Evolutionary conservation across 2,113 vertebrate species (phyloP), one percentile per base, ranked within the genome.

Genomic region (Cettia cetti): DNA sequence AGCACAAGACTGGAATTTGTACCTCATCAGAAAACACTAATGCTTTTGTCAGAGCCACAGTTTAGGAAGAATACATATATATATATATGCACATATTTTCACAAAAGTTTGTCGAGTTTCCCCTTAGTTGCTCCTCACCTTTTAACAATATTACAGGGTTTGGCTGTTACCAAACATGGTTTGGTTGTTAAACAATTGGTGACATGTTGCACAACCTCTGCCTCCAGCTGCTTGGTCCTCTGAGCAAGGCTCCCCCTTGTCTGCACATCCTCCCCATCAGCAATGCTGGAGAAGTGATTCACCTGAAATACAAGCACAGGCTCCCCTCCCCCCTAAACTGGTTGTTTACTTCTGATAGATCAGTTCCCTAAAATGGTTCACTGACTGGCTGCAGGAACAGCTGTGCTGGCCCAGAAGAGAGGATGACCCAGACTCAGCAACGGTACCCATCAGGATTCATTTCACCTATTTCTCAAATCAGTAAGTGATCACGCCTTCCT

Each of bases 321-420:
- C 17, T 83, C 47, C 69, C 89, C 80, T 74, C 68, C 76, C 82
- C 56, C 20, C 10, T 11, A 53, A 88, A 63, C 6, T 9, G 4
- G 35, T 79, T 78, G 80, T 61, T 82, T 83, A 50, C 26, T 70
- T 86, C 64, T 60, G 52, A 86, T 77, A 83, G 56, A 50, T 95
- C 89, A 95, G 72, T 95, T 97, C 95, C 95, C 60, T 92, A 92
- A 89, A 95, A 91, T 40, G 91, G 64, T 93, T 96, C 80, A 52
- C 42, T 90, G 91, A 45, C 80, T 54, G 68, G 35, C 64, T 81
- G 15, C 31, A 30, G 18, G 64, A 92, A 78, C 91, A 92, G 92
- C 92, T 96, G 96, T 44, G 52, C 76, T 7, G 6, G 80, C 76
- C 86, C 68, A 47, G 82, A 83, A 88, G 37, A 83, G 72, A 63